Evolutionary conservation across 1,140 invertebrate species (phyloP), one percentile per base, ranked within the genome.

Genomic region (Pseudomyrmex concolor): DNA sequence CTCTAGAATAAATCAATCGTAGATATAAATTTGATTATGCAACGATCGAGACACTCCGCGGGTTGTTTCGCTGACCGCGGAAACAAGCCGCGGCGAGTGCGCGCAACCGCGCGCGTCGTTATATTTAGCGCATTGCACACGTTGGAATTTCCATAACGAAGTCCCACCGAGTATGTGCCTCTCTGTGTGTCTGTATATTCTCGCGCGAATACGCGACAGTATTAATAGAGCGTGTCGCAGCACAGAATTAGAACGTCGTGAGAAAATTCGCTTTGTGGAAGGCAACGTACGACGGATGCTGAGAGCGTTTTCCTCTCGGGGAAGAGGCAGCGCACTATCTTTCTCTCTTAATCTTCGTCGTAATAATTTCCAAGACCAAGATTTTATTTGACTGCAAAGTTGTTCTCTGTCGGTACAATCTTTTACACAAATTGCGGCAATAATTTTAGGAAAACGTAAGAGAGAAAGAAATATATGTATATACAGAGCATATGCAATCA

Each of bases 121-220:
- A 68, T 63, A 81, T 86, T 86, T 86, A 81, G 83, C 34, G 34
- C 68, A 86, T 45, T 67, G 62, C 63, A 78, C 64, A 68, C 76
- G 64, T 57, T 19, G 76, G 76, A 78, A 78, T 78, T 70, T 78
- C 76, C 76, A 78, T 78, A 78, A 78, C 64, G 64, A 57, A 25
- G 64, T 51, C 76, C 51, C 57, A 78, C 43, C 7, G 64, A 25
- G 19, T 17, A 51, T 51, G 15, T 68, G 9, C 51, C 54, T 12
- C 34, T 51, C 51, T 25, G 34, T 10, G 34, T 10, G 43, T 3
- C 12, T 73, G 19, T 78, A 50, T 63, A 78, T 57, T 68, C 34
- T 68, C 54, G 51, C 51, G 19, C 64, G 45, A 48, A 7, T 34
- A 74, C 43, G 34, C 51, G 15, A 10, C 2, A 15, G 34, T 70